phyloP scores from a whole-genome alignment of 1,140 invertebrate species.

The Yoshiicerus persimilis region DNA sequence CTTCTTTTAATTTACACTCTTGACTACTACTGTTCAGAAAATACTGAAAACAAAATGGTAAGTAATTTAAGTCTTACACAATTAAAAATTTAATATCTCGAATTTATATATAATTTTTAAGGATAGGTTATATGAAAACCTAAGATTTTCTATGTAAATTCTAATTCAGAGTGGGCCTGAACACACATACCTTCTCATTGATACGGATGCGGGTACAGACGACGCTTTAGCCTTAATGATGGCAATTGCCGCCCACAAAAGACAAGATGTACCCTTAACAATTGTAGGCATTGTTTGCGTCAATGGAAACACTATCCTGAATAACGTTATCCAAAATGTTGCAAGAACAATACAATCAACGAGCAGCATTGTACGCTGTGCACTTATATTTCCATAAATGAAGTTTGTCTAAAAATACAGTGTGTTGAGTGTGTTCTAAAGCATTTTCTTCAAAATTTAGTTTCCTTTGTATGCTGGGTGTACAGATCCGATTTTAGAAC shows the following conservation, averaged over 20 bases:
- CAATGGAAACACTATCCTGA: constrained; percentile 64
- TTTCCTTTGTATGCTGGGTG: constrained; percentile 54
- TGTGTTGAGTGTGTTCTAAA: neutral
- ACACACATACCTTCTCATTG: constrained; percentile 57
- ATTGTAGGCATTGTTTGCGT: constrained; percentile 66
- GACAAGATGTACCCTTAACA: constrained; percentile 50
- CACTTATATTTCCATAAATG: neutral
- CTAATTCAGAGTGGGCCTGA: neutral
- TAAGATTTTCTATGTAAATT: too few relatives aligned
- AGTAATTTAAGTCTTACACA: too few relatives aligned
- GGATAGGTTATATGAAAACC: too few relatives aligned
- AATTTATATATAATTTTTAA: too few relatives aligned
- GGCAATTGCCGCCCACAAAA: constrained; percentile 59
- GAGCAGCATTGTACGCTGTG: neutral
- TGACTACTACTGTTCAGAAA: too few relatives aligned
- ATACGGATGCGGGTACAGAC: constrained; percentile 66
- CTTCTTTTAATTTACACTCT: too few relatives aligned
- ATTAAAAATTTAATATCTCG: too few relatives aligned
- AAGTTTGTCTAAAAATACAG: neutral
- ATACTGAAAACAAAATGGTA: neutral
- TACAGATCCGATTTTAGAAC: constrained; percentile 48
- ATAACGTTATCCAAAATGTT: constrained; percentile 64
- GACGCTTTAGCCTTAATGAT: constrained; percentile 66
- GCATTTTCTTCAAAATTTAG: constrained; percentile 37
- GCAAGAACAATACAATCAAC: constrained; percentile 54